Evolutionary conservation across 1,140 invertebrate genomes (phyloP).

Genomic region (Caenorhabditis tropicalis): DNA sequence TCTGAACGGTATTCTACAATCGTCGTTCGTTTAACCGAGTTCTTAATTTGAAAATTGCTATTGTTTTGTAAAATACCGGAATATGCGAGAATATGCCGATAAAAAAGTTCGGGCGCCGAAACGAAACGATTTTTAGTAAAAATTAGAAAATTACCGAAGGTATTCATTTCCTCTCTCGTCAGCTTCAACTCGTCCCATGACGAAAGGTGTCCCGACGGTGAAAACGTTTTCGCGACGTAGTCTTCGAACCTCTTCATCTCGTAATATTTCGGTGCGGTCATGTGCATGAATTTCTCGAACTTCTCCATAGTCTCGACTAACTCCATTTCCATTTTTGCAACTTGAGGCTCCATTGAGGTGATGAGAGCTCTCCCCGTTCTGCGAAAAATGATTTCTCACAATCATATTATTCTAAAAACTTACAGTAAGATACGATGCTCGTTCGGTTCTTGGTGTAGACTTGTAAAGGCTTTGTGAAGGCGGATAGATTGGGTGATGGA

Average conservation of each 20-base stretch:
- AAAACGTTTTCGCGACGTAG: slow-evolving; percentile 45
- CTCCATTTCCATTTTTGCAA: slow-evolving; percentile 17
- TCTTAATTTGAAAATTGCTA: no score
- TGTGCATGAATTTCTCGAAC: slow-evolving; percentile 29
- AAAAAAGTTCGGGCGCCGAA: no score
- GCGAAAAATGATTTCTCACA: neutral
- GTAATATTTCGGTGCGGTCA: slow-evolving; percentile 17
- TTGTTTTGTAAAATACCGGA: no score
- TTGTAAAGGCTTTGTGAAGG: slow-evolving; percentile 36
- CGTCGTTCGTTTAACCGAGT: no score
- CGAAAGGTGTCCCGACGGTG: slow-evolving; percentile 49
- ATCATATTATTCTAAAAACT: neutral
- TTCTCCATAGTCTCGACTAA: slow-evolving; percentile 5
- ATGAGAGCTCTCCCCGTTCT: slow-evolving; percentile 12
- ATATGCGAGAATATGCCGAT: no score
- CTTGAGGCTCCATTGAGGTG: neutral
- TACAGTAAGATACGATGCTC: slow-evolving; percentile 37
- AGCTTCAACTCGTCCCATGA: slow-evolving; percentile 45
- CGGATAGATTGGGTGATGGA: slow-evolving; percentile 54
- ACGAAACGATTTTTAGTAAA: neutral
- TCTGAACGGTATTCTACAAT: no score
- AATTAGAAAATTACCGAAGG: neutral
- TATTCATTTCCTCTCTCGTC: slow-evolving; percentile 50
- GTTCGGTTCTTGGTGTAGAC: slow-evolving; percentile 29
- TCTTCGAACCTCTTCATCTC: slow-evolving; percentile 25